Percentiles rank a stretch among this genome's conserved stretches.
Conservation (phyloP, 2,797 vertebrate genomes). For the Hipposideros larvatus region DNA sequence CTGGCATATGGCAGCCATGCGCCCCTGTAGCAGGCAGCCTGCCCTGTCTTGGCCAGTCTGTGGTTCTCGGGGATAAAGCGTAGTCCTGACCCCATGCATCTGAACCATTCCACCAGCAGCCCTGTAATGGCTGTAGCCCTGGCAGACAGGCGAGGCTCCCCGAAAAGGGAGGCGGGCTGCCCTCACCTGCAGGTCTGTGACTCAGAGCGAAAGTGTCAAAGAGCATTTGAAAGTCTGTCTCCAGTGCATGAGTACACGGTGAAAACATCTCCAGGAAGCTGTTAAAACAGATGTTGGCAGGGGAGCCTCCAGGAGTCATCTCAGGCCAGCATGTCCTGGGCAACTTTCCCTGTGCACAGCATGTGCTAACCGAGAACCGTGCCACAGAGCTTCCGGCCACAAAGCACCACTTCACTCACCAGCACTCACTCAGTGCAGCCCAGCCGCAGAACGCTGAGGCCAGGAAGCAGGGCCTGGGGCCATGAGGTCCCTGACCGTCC, state of each 20-base stretch:
- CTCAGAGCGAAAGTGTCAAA: not conserved
- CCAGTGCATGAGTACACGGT: not conserved
- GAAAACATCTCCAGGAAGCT: not conserved
- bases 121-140: not conserved
- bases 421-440: rapidly evolving
- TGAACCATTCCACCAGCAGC: not conserved
- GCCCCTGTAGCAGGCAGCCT: not conserved
- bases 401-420: not conserved
- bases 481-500: too few species aligned
- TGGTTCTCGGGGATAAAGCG: not conserved
- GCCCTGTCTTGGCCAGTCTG: rapidly evolving
- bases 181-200: not conserved
- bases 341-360: not conserved
- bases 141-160: not conserved
- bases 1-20: rapidly evolving
- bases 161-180: not conserved
- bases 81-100: not conserved
- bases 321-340: not conserved
- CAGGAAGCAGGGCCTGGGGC: not conserved
- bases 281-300: not conserved
- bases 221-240: not conserved
- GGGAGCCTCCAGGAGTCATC: not conserved
- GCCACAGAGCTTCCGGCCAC: not conserved
- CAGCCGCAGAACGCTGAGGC: not conserved
- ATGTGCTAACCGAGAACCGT: not conserved